These are phyloP conservation scores for Oreonectes daqikongensis DNA, from an alignment of 2,797 vertebrate species.

Conservation along the genomic window DNA sequence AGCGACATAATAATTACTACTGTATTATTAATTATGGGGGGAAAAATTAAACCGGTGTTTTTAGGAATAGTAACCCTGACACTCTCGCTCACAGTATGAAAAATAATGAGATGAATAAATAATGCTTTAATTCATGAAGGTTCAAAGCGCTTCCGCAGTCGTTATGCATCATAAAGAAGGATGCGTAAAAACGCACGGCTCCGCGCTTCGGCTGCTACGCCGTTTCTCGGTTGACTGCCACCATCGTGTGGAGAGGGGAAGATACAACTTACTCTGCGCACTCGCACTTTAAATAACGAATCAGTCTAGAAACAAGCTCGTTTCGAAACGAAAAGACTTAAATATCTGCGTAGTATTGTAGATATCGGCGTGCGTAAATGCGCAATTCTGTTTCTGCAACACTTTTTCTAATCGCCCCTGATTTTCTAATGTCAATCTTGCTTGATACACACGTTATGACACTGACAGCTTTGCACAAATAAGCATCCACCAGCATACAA, in stretches of 20 bases:
- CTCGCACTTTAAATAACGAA: background rate
- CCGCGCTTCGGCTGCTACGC: conserved; percentile 16
- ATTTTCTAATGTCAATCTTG: background rate
- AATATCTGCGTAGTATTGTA: background rate
- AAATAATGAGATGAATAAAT: background rate
- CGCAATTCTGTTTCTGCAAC: conserved; percentile 3
- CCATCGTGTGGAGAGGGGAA: conserved; percentile 41
- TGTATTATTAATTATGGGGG: too few species aligned
- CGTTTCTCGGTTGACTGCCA: conserved; percentile 45
- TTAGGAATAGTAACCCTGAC: background rate
- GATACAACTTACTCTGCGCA: background rate
- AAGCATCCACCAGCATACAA: background rate
- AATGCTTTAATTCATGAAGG: conserved; percentile 9
- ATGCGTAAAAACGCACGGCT: conserved; percentile 28
- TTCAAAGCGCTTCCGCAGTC: conserved; percentile 18
- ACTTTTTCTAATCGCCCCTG: background rate
- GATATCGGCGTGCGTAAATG: background rate
- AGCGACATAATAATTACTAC: too few species aligned
- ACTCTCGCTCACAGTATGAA: background rate
- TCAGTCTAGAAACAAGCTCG: background rate
- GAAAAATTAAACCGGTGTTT: too few species aligned
- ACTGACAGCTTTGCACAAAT: background rate
- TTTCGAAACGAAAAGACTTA: background rate
- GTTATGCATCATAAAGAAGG: background rate
- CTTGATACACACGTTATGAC: background rate